Percentiles rank a stretch among this genome's conserved stretches.
Conservation (phyloP, 30 jellyfish, hydroid and myxozoan genomes). For the Aurelia aurita region DNA sequence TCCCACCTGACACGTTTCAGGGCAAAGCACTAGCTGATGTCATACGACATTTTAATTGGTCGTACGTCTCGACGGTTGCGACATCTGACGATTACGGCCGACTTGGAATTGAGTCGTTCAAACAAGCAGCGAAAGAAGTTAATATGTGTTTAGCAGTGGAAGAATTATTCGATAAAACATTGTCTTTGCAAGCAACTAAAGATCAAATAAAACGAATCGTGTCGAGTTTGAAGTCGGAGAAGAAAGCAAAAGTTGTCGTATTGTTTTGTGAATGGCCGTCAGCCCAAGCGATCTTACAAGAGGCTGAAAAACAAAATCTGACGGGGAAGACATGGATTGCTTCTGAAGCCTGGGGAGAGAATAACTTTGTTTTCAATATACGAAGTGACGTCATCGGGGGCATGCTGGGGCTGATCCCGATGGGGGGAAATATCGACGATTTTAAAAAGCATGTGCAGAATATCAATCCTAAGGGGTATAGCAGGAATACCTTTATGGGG, state of each 20-base stretch:
- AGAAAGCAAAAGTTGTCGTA: conserved; percentile 59
- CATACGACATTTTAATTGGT: conserved; percentile 70
- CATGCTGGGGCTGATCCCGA: conserved; percentile 69
- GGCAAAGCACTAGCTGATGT: conserved; percentile 85
- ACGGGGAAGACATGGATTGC: conserved; percentile 80
- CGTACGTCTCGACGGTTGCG: conserved; percentile 85
- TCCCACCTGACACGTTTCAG: conserved; percentile 88
- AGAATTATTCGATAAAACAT: conserved; percentile 47
- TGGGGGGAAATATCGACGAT: conserved; percentile 33
- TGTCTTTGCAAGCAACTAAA: conserved; percentile 33
- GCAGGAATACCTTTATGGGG: conserved; percentile 43
- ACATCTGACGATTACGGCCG: conserved; percentile 93
- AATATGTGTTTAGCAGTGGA: conserved; percentile 67
- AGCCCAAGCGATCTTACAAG: conserved; percentile 76
- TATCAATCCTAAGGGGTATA: conserved; percentile 26
- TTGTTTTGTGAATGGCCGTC: conserved; percentile 63
- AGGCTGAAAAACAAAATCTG: conserved; percentile 65
- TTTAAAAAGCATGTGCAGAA: conserved; percentile 28
- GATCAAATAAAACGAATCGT: conserved; percentile 47
- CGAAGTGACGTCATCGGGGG: conserved; percentile 61
- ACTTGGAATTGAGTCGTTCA: conserved; percentile 73
- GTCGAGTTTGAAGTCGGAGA: conserved; percentile 36
- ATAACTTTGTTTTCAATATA: conserved; percentile 41
- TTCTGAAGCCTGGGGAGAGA: conserved; percentile 85
- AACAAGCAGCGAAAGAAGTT: conserved; percentile 36